Conservation (phyloP, 2,113 vertebrate genomes). For the Lepidothrix coronata region DNA sequence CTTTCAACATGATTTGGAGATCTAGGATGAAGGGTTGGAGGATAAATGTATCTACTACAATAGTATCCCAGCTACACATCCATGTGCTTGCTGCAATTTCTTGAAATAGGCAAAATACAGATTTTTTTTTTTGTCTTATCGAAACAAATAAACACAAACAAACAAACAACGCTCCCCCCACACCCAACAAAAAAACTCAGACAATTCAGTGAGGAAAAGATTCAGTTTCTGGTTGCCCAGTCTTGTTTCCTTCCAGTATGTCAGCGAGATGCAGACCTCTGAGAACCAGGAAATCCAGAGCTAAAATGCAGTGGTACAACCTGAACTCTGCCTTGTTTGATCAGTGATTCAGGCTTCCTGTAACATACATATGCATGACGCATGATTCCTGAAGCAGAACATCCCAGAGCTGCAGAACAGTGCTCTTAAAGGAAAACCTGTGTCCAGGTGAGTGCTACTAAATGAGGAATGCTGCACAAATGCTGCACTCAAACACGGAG, state of each 20-base stretch:
- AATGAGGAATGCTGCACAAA: background rate
- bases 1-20: background rate
- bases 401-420: background rate
- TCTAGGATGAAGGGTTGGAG: background rate
- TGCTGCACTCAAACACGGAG: background rate
- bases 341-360: constrained; percentile 17
- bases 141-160: background rate
- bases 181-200: background rate
- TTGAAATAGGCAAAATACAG: background rate
- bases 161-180: background rate
- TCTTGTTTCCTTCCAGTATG: background rate
- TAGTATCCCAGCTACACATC: background rate
- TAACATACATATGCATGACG: background rate
- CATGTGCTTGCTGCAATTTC: background rate
- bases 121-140: background rate
- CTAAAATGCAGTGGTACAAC: background rate
- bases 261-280: background rate
- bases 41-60: background rate
- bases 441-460: background rate
- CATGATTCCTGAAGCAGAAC: background rate
- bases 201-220: background rate
- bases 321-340: constrained; percentile 10
- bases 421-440: background rate
- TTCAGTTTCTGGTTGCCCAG: background rate
- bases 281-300: constrained; percentile 18